A percentile compares a stretch with the other conserved stretches of the same genome.
Evolutionary conservation across 2,797 vertebrate genomes (phyloP).

Genomic region (Danio albolineatus): DNA sequence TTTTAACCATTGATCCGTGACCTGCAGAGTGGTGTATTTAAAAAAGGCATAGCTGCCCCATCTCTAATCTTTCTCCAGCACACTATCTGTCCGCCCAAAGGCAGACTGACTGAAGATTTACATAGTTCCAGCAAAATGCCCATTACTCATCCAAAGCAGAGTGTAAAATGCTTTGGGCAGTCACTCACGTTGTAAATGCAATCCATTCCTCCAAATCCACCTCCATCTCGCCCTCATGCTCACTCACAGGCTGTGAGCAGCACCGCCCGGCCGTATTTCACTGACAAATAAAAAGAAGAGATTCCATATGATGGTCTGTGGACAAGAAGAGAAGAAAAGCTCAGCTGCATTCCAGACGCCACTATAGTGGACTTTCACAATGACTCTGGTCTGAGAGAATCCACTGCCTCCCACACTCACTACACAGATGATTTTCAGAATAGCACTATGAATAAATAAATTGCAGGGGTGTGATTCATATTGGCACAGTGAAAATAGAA

Average conservation of each 20-base stretch:
- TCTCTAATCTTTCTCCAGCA: neutral
- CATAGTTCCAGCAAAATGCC: slow-evolving; percentile 19
- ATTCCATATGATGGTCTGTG: slow-evolving; percentile 53
- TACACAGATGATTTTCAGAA: neutral
- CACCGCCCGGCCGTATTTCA: slow-evolving; percentile 41
- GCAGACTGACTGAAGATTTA: slow-evolving; percentile 17
- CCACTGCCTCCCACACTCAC: neutral
- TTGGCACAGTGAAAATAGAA: neutral
- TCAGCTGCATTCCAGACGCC: slow-evolving; percentile 35
- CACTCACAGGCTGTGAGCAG: slow-evolving; percentile 37
- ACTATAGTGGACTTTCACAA: slow-evolving; percentile 4
- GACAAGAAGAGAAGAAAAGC: slow-evolving; percentile 43
- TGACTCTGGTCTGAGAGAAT: neutral
- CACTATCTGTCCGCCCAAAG: slow-evolving; percentile 1
- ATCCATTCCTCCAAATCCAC: slow-evolving; percentile 35
- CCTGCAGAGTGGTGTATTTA: neutral
- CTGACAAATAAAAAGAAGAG: slow-evolving; percentile 52
- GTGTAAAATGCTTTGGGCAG: slow-evolving; percentile 30
- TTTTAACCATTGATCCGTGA: neutral
- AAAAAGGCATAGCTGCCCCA: neutral
- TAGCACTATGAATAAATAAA: neutral
- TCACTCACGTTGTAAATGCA: slow-evolving; percentile 36
- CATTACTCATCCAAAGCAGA: slow-evolving; percentile 18
- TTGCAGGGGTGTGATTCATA: neutral
- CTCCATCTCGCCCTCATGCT: slow-evolving; percentile 37